Evolutionary conservation across 2,888 invertebrate genomes (phyloP), one percentile per base, ranked within the genome.

Genomic region (Aporophyla nigra): DNA sequence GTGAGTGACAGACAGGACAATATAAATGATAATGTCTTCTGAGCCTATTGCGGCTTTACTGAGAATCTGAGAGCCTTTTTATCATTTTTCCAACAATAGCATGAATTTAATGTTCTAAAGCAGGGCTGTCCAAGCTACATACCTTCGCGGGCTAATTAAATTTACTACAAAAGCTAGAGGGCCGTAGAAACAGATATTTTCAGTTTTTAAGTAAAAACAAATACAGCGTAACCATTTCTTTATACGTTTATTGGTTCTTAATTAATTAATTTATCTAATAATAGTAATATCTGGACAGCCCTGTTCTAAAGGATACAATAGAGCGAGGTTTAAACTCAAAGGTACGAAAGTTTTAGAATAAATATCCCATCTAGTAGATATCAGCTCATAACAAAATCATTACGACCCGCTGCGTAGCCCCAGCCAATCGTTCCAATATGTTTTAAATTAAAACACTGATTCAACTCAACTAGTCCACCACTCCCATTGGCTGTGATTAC

Each of bases 11-110:
- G 63, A 82, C 58, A 76, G 65, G 27, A 78, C 58, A 78, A 78
- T 80, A 74, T 70, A 84, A 65, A 80, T 83, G 76, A 72, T 78
- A 68, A 81, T 73, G 49, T 75, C 19, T 72, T 53, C 65, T 61
- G 24, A 73, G 27, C 63, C 63, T 68, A 62, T n/a, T n/a, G 51
- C 58, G 61, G 63, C 9, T 74, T 59, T 62, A 65, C 53, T 78
- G 82, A 82, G 76, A 76, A 76, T 72, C 76, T 75, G 83, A 81
- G 77, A 80, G 76, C 71, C 76, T 73, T 87, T 86, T 87, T 82
- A 78, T 82, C 10, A 67, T 70, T 33, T 78, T 74, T 67, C 49
- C 51, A 62, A 68, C 66, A 46, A 58, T 40, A 16, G 7, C 14
- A 33, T 14, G 16, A 21, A 69, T 27, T 49, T 19, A 10, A 43